A percentile compares a stretch with the other conserved stretches of the same genome.
These are phyloP conservation scores for Chymomyza procnemis DNA, from an alignment of 2,888 invertebrate genomes.

Conservation along the genomic window DNA sequence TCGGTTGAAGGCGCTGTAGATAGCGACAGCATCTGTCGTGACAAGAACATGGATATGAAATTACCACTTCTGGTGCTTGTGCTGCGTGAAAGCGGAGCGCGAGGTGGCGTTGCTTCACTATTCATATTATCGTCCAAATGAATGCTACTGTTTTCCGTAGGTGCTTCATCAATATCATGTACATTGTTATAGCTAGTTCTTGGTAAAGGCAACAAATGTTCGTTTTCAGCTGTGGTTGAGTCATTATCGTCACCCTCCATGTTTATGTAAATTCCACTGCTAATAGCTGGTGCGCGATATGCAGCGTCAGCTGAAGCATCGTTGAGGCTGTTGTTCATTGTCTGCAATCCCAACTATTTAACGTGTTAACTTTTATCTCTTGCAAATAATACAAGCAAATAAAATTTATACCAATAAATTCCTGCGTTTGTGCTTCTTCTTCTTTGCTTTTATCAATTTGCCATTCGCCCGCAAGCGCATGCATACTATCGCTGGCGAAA, in stretches of 20 bases:
- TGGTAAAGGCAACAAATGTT: conserved; percentile 47
- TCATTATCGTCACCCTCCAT: conserved; percentile 62
- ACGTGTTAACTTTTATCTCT: neutral
- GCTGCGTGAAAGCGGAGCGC: conserved; percentile 2
- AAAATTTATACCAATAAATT: conserved; percentile 10
- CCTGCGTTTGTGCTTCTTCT: neutral
- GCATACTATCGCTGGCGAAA: no score
- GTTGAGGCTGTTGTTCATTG: conserved; percentile 56
- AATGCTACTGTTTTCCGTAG: conserved; percentile 40
- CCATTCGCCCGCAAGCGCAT: no score
- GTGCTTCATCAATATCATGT: conserved; percentile 15
- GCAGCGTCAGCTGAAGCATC: conserved; percentile 33
- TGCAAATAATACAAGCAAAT: neutral
- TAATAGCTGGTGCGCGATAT: neutral
- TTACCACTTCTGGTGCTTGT: conserved; percentile 18
- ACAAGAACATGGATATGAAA: conserved; percentile 63
- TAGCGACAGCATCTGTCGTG: conserved; percentile 69
- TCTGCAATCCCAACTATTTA: neutral
- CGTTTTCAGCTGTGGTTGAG: conserved; percentile 63
- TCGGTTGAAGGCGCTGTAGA: conserved; percentile 72
- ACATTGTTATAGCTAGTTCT: conserved; percentile 19
- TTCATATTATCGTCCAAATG: conserved; percentile 28
- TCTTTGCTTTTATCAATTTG: conserved; percentile 28
- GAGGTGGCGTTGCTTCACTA: neutral
- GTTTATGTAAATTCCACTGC: conserved; percentile 33